Percentiles rank a stretch among this genome's conserved stretches.
Evolutionary conservation across 2,888 invertebrate genomes (phyloP).

Genomic region (Tetramorium bicarinatum): DNA sequence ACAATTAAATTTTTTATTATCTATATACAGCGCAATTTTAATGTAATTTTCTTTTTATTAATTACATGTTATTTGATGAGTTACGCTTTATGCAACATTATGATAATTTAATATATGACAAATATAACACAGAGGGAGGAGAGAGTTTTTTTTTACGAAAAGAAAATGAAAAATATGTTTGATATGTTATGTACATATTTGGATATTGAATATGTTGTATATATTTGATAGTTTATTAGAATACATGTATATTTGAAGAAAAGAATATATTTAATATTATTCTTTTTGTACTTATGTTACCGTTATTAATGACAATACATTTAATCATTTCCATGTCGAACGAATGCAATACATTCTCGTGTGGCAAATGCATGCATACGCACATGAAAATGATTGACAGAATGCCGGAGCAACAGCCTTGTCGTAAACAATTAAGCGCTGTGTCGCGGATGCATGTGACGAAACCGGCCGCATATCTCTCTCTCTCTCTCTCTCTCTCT

Average conservation of each 20-base stretch:
- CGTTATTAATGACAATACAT: not conserved
- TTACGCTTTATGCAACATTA: not conserved
- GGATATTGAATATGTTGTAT: too few relatives aligned
- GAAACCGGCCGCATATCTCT: not conserved
- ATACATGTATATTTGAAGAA: not conserved
- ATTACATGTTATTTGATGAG: not conserved
- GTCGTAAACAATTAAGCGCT: conserved; percentile 35
- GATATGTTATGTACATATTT: too few relatives aligned
- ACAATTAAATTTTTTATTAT: conserved; percentile 18
- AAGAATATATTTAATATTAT: not conserved
- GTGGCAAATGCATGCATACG: not conserved
- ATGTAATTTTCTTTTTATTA: not conserved
- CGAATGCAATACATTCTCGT: not conserved
- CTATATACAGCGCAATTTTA: not conserved
- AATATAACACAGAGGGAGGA: not conserved
- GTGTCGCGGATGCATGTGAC: conserved; percentile 27
- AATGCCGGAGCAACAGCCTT: conserved; percentile 33
- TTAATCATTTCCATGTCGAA: conserved; percentile 17
- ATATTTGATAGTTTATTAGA: too few relatives aligned
- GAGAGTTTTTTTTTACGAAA: too few relatives aligned
- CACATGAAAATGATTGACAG: conserved; percentile 29
- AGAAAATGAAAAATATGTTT: too few relatives aligned
- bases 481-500: conserved; percentile 1
- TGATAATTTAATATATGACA: not conserved
- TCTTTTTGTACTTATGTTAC: not conserved